Conservation (phyloP, 2,888 invertebrate genomes). For the Dryobotodes eremita region DNA sequence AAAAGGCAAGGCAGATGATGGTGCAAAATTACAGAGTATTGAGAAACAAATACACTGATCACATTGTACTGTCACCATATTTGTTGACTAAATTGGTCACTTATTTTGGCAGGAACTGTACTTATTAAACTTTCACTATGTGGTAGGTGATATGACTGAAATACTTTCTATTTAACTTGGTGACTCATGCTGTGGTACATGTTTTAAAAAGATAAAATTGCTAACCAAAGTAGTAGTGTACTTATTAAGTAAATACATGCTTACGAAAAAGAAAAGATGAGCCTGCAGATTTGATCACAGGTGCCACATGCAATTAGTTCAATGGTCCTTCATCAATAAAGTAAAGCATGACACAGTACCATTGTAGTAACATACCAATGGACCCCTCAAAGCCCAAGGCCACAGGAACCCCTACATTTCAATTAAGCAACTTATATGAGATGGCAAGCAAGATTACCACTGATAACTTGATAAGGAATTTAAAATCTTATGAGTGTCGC, state of each 20-base stretch:
- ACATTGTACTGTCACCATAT: conserved; percentile 19
- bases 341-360: neutral
- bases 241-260: neutral
- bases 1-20: neutral
- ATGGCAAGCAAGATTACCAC: conserved; percentile 4
- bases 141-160: conserved; percentile 11
- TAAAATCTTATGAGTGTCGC: conserved; percentile 28
- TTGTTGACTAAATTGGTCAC: conserved; percentile 1
- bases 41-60: neutral
- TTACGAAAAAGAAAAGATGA: neutral
- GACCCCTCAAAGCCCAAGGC: neutral
- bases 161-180: conserved; percentile 44
- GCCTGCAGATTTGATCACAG: neutral
- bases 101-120: conserved; percentile 14
- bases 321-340: neutral
- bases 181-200: conserved; percentile 8
- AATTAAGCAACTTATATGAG: neutral
- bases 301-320: neutral
- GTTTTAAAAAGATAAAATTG: conserved; percentile 11
- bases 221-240: neutral
- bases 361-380: neutral
- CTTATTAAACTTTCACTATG: conserved; percentile 37
- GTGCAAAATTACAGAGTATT: neutral
- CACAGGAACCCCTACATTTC: neutral
- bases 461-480: conserved; percentile 37